Conservation (phyloP, 2,797 vertebrate genomes). For the Characodon lateralis region DNA sequence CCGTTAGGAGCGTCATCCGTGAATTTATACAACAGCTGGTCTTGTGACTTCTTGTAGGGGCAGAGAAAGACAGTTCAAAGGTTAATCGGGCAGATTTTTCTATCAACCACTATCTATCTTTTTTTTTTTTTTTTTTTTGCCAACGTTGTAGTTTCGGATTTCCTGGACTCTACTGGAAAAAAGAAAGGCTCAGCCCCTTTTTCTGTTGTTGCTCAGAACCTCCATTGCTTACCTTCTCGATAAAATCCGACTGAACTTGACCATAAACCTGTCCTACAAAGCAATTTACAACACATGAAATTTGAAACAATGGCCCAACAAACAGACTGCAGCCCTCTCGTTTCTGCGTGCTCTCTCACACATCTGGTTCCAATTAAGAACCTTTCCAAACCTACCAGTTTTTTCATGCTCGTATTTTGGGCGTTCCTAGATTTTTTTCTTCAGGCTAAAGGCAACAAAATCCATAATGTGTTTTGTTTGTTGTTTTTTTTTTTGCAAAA, state of each 20-base stretch:
- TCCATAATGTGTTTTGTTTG: neutral
- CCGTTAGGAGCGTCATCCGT: slow-evolving; percentile 44
- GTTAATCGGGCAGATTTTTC: slow-evolving; percentile 66
- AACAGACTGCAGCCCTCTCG: neutral
- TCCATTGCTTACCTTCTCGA: neutral
- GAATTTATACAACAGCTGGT: slow-evolving; percentile 49
- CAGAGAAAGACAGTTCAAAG: slow-evolving; percentile 80
- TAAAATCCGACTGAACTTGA: neutral
- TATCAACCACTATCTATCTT: slow-evolving; percentile 59
- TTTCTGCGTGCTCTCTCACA: slow-evolving; percentile 1
- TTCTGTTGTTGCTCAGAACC: slow-evolving; percentile 15
- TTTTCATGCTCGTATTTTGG: neutral
- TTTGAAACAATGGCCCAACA: slow-evolving; percentile 2
- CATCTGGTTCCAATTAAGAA: slow-evolving; percentile 62
- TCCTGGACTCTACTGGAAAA: slow-evolving; percentile 62
- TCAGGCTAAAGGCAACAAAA: neutral
- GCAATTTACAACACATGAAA: neutral
- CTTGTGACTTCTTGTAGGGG: slow-evolving; percentile 77
- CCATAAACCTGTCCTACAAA: neutral
- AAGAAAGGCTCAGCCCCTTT: slow-evolving; percentile 4
- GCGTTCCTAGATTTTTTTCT: neutral
- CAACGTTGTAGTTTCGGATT: slow-evolving; percentile 77
- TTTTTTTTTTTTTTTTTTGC: slow-evolving; percentile 57
- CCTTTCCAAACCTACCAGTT: slow-evolving; percentile 15
- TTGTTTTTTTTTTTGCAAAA: neutral